Conservation (phyloP, 1,140 invertebrate species). For the Temnothorax nylanderi region DNA sequence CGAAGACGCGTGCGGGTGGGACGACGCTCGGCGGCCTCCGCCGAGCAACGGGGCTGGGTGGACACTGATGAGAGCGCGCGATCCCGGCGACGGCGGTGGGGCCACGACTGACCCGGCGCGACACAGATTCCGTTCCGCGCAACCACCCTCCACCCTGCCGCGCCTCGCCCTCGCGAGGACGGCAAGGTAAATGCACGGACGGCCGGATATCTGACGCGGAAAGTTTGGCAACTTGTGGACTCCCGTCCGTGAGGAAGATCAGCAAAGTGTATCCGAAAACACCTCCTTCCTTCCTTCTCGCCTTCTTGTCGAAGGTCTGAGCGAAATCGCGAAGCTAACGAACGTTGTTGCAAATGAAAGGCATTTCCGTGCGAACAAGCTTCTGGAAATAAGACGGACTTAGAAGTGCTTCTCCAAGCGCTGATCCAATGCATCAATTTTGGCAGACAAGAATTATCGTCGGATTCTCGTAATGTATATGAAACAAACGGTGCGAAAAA, state of each 20-base stretch:
- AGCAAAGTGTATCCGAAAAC: background rate
- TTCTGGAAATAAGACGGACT: background rate
- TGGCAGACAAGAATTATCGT: background rate
- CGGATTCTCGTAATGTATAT: background rate
- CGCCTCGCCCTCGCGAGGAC: background rate
- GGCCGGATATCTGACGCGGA: background rate
- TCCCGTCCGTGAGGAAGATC: background rate
- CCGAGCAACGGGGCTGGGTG: constrained; percentile 68
- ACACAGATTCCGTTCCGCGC: constrained; percentile 73
- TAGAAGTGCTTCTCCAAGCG: background rate
- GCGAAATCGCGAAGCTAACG: background rate
- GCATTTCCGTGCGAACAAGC: background rate
- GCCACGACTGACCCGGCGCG: constrained; percentile 66
- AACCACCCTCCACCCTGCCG: constrained; percentile 19
- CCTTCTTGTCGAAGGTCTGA: no score
- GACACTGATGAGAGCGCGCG: constrained; percentile 66
- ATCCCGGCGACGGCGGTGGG: constrained; percentile 29
- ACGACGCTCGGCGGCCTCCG: constrained; percentile 28
- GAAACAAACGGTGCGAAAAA: background rate
- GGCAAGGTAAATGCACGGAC: constrained; percentile 40
- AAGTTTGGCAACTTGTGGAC: constrained; percentile 4
- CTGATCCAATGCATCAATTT: background rate
- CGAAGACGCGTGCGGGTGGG: constrained; percentile 5
- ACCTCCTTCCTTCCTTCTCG: background rate
- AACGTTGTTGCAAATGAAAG: background rate